These are phyloP conservation scores for Clarias magur DNA, from an alignment of 2,113 vertebrate species.

Conservation along the genomic window DNA sequence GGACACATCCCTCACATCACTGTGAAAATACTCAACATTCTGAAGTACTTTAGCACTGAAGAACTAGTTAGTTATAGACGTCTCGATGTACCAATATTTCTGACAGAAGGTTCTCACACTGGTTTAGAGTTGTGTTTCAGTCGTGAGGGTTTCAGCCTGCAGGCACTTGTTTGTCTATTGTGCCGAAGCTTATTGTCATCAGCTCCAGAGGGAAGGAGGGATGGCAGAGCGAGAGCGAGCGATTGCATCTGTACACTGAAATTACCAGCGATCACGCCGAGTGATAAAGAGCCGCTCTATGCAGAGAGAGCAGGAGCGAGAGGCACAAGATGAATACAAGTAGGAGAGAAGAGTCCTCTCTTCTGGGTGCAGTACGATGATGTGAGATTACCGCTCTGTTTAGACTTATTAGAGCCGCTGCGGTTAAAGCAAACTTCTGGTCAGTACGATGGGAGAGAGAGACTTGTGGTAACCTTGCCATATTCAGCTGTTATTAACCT, in stretches of 20 bases:
- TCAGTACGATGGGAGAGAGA: background rate
- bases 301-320: conserved; percentile 44
- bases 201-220: conserved; percentile 68
- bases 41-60: no score
- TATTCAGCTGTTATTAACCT: background rate
- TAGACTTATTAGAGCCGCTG: background rate
- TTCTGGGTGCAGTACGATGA: conserved; percentile 21
- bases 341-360: background rate
- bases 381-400: conserved; percentile 14
- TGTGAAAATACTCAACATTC: no score
- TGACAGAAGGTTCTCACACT: no score
- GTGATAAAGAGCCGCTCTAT: conserved; percentile 66
- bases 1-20: no score
- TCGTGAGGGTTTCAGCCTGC: conserved; percentile 51
- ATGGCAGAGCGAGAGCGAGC: conserved; percentile 60
- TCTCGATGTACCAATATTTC: no score
- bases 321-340: conserved; percentile 11
- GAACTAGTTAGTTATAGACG: no score
- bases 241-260: conserved; percentile 80
- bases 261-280: conserved; percentile 74
- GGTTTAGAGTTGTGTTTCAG: no score
- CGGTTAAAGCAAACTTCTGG: conserved; percentile 15
- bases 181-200: conserved; percentile 75
- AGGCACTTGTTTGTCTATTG: conserved; percentile 75
- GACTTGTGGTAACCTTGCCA: background rate